Evolutionary conservation across 2,113 vertebrate genomes (phyloP), one percentile per base, ranked within the genome.

Genomic region (Piprites chloris): DNA sequence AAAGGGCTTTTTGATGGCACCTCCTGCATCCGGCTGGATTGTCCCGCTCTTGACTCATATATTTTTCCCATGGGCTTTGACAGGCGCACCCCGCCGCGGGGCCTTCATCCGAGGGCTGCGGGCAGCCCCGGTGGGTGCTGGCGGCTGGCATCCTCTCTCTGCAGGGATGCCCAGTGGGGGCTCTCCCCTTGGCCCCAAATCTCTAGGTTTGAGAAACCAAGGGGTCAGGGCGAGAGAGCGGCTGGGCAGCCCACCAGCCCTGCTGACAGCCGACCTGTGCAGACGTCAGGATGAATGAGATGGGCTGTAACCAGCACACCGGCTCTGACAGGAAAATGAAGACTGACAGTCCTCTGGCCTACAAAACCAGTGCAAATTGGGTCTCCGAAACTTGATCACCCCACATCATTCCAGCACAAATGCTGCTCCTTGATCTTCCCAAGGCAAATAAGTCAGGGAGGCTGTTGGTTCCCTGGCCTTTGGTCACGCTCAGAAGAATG

Each of bases 291-390:
- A 24, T 39, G 47, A 79, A 32, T 30, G 59, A 44, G 33, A 41
- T 6, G 9, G 68, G 35, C 41, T 33, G 41, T 35, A 14, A 66
- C 4, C 46, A 11, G 55, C n/a, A 6, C 56, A 22, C 22, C 2
- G 4, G 2, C 56, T 44, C 67, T 5, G 4, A 37, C 27, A 19
- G 55, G 37, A 62, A 42, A 20, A 41, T 1, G 21, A 85, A 82
- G 74, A 62, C n/a, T 22, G 83, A 24, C 1, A 22, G 39, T 27
- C 39, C 62, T 55, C n/a, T 5, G 37, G 28, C 47, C 73, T 55
- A 20, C 33, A 37, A 62, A 77, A 14, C 17, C 1, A 1, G 63
- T 30, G 53, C 18, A 58, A 65, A 39, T 1, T 1, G 0, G 33
- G 63, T n/a, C 68, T 59, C 23, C 2, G 58, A 44, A 83, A 37